phyloP scores from a whole-genome alignment of 2,797 vertebrate genomes.

The Siniperca obscura region DNA sequence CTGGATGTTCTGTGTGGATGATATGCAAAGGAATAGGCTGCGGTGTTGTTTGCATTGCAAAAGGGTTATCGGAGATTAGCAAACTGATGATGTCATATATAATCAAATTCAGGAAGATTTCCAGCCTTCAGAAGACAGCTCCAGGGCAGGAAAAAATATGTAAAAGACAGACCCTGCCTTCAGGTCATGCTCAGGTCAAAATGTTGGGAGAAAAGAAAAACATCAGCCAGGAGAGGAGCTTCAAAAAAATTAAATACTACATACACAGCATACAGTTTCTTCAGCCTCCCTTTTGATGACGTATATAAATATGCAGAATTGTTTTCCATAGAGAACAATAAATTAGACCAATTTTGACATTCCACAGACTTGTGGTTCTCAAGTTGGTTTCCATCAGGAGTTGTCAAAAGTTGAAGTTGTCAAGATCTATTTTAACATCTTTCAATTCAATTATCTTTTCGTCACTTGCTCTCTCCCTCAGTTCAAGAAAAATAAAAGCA shows the following conservation, averaged over 20 bases:
- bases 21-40: conserved; percentile 62
- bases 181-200: conserved; percentile 46
- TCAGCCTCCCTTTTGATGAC: neutral
- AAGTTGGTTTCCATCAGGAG: neutral
- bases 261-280: neutral
- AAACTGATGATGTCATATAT: conserved; percentile 61
- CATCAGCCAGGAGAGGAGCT: conserved; percentile 9
- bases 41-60: conserved; percentile 65
- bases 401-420: neutral
- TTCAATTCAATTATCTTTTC: conserved; percentile 23
- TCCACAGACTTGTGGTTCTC: neutral
- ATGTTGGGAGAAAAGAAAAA: conserved; percentile 18
- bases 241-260: neutral
- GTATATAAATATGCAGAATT: neutral
- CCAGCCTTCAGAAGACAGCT: conserved; percentile 24
- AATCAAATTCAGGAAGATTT: conserved; percentile 68
- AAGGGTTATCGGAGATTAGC: conserved; percentile 66
- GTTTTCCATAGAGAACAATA: conserved; percentile 7
- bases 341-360: conserved; percentile 12
- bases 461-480: neutral
- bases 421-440: conserved; percentile 1
- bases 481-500: conserved; percentile 11
- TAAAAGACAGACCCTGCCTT: conserved; percentile 18
- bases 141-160: conserved; percentile 49
- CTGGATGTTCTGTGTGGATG: conserved; percentile 26